These are phyloP conservation scores for Epicampocera succincta DNA, from an alignment of 2,888 invertebrate species.

Conservation along the genomic window DNA sequence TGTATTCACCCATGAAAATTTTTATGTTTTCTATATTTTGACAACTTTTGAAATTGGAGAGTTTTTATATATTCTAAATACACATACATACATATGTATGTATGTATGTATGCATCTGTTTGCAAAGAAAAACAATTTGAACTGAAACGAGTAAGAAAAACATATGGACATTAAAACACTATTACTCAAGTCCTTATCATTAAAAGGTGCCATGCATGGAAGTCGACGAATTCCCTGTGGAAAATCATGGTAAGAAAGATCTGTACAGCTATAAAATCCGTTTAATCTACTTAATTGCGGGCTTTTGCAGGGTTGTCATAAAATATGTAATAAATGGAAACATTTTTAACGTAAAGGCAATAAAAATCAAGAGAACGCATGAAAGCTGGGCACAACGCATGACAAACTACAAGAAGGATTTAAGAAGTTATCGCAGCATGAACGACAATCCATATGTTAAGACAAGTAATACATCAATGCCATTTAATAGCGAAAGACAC, in stretches of 20 bases:
- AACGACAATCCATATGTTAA: neutral
- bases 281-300: neutral
- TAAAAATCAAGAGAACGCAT: constrained; percentile 33
- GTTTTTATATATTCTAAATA: neutral
- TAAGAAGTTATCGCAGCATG: constrained; percentile 3
- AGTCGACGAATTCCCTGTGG: constrained; percentile 60
- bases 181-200: constrained; percentile 67
- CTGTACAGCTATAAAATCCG: neutral
- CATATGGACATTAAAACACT: constrained; percentile 70
- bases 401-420: neutral
- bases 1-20: too few species aligned
- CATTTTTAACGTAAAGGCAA: constrained; percentile 33
- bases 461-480: neutral
- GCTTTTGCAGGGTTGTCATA: constrained; percentile 46
- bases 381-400: constrained; percentile 34
- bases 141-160: neutral
- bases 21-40: neutral
- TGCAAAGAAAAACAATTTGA: neutral
- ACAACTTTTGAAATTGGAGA: constrained; percentile 1
- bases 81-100: too few species aligned
- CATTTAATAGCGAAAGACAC: neutral
- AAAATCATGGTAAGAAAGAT: constrained; percentile 61
- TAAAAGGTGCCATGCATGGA: constrained; percentile 50
- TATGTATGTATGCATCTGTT: neutral
- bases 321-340: constrained; percentile 53